phyloP scores from a whole-genome alignment of 2,797 vertebrate species.

The Sebastes diploproa region DNA sequence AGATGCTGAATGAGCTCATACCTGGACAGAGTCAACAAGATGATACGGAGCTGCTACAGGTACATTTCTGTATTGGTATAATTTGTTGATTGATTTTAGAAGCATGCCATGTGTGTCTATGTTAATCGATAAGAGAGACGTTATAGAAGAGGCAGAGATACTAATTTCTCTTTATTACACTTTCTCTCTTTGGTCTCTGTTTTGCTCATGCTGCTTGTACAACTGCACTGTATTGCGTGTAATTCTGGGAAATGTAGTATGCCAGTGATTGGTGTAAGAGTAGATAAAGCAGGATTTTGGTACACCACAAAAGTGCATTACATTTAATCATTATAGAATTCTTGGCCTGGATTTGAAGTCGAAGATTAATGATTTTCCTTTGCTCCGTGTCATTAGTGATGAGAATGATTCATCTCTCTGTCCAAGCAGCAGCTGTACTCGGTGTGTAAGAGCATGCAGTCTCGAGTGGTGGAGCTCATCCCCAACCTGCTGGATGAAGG shows the following conservation, averaged over 20 bases:
- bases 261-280: neutral
- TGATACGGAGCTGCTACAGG: constrained; percentile 91
- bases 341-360: neutral
- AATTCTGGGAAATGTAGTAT: neutral
- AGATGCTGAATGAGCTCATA: constrained; percentile 92
- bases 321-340: neutral
- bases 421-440: constrained; percentile 81
- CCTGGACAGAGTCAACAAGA: constrained; percentile 86
- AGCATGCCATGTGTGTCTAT: neutral
- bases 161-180: neutral
- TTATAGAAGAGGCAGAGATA: neutral
- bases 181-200: neutral
- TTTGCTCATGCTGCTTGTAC: neutral
- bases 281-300: neutral
- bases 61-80: constrained; percentile 40
- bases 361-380: neutral
- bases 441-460: constrained; percentile 92
- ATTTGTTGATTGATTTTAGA: neutral
- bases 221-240: neutral
- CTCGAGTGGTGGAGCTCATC: constrained; percentile 93
- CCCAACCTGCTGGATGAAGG: constrained; percentile 88
- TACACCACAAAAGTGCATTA: neutral
- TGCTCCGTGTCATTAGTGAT: neutral
- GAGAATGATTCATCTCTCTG: neutral
- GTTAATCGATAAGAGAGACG: neutral